phyloP scores from a whole-genome alignment of 2,113 vertebrate genomes.

The Rhineura floridana region DNA sequence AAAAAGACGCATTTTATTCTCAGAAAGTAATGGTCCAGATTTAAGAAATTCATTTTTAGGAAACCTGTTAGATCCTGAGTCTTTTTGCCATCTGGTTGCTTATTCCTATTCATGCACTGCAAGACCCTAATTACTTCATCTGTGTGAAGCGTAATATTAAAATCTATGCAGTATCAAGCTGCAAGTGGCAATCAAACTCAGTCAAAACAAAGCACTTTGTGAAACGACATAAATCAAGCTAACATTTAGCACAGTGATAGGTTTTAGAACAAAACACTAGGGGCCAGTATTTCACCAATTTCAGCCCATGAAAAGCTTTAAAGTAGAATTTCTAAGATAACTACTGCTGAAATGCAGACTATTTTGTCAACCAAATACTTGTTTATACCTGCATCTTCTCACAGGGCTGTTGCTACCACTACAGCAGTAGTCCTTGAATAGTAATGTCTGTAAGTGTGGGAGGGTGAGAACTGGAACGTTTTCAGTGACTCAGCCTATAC shows the following conservation, averaged over 20 bases:
- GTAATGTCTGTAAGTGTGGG: no score
- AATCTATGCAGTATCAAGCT: not conserved
- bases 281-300: slow-evolving; percentile 53
- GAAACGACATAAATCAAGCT: no score
- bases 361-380: not conserved
- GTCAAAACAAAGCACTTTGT: not conserved
- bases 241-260: not conserved
- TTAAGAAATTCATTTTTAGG: not conserved
- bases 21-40: not conserved
- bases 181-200: not conserved
- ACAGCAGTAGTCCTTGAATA: not conserved
- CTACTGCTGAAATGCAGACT: not conserved
- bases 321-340: not conserved
- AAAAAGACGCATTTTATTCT: not conserved
- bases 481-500: no score
- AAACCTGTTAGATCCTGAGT: not conserved
- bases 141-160: not conserved
- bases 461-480: no score
- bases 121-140: not conserved
- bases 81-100: not conserved
- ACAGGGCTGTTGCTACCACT: not conserved
- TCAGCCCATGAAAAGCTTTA: not conserved
- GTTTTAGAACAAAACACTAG: slow-evolving; percentile 33
- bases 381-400: not conserved
- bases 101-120: not conserved